phyloP scores from a whole-genome alignment of 2,797 vertebrate species.

The Eulemur albifrons region DNA sequence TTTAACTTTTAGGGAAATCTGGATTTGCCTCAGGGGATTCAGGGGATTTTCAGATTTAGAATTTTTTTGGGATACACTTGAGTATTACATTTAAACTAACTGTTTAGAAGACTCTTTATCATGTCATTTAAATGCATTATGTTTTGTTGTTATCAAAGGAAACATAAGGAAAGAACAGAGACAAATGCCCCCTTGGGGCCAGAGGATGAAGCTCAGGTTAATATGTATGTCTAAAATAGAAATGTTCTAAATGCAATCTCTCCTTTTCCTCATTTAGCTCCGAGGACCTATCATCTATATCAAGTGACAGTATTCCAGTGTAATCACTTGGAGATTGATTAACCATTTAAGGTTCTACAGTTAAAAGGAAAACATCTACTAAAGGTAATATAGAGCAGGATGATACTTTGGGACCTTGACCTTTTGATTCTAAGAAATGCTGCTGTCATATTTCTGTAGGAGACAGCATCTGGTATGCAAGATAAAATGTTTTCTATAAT shows the following conservation, averaged over 20 bases:
- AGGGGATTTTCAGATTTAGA: background rate
- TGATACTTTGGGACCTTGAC: conserved; percentile 45
- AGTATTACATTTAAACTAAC: background rate
- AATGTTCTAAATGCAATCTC: background rate
- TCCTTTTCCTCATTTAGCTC: background rate
- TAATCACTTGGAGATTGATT: conserved; percentile 39
- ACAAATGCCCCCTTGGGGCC: background rate
- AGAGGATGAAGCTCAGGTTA: background rate
- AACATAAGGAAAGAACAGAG: background rate
- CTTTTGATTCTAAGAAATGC: conserved; percentile 39
- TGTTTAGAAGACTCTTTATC: background rate
- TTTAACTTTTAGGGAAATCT: background rate
- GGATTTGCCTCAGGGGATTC: background rate
- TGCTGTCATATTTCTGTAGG: conserved; percentile 34
- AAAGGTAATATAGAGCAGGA: background rate
- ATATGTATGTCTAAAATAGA: background rate
- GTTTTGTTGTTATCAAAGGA: background rate
- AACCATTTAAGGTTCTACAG: conserved; percentile 31
- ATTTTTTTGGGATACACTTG: background rate
- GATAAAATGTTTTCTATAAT: conserved; percentile 46
- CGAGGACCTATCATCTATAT: background rate
- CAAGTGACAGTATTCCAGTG: background rate
- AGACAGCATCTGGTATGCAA: conserved; percentile 45
- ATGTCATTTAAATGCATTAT: background rate
- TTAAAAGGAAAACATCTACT: conserved; percentile 36